These are phyloP conservation scores for Loriculus beryllinus DNA, from an alignment of 2,797 vertebrate species.

Conservation along the genomic window DNA sequence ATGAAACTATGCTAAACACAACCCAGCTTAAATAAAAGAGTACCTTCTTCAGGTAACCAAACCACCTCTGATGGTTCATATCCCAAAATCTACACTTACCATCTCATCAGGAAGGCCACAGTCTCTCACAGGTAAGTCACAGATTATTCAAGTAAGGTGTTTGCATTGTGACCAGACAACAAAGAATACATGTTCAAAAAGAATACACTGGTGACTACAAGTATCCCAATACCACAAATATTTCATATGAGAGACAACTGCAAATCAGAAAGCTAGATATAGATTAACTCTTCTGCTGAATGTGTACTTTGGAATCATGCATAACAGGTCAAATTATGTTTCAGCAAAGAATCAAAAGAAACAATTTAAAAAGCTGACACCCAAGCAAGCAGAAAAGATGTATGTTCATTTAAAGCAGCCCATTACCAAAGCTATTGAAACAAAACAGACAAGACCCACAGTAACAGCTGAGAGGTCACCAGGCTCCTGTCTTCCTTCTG, in stretches of 20 bases:
- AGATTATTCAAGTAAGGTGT: not conserved
- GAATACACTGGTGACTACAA: not conserved
- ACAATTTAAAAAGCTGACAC: not conserved
- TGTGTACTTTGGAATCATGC: conserved; percentile 2
- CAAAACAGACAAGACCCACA: conserved; percentile 75
- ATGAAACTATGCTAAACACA: not conserved
- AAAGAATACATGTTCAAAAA: not conserved
- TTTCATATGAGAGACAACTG: not conserved
- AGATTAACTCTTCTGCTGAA: not conserved
- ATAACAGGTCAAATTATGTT: conserved; percentile 7
- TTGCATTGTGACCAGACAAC: not conserved
- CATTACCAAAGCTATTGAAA: conserved; percentile 68
- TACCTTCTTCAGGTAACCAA: not conserved
- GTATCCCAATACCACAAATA: not conserved
- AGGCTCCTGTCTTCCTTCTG: conserved; percentile 69
- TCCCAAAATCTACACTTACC: not conserved
- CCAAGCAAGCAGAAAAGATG: conserved; percentile 22
- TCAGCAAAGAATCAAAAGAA: conserved; percentile 44
- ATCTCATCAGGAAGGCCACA: not conserved
- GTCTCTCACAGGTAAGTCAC: not conserved
- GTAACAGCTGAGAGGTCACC: conserved; percentile 61
- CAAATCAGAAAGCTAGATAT: not conserved
- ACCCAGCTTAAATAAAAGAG: not conserved
- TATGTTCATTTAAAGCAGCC: conserved; percentile 47
- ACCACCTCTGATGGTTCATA: not conserved